Base-by-base conservation (phyloP, 2,113 vertebrate species). In the Dryoscopus gambensis region DNA sequence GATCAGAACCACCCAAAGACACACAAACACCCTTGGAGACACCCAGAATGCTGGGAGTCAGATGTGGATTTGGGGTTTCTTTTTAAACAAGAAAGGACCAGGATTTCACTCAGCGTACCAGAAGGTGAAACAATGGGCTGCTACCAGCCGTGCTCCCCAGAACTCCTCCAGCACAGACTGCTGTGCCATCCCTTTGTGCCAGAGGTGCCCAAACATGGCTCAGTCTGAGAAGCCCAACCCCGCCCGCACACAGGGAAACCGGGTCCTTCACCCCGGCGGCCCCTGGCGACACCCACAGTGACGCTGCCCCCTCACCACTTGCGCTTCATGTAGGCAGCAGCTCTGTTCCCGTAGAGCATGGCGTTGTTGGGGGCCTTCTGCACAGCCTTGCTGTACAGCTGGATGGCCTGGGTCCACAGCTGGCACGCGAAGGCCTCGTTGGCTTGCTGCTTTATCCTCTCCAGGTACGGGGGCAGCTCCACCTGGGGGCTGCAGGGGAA, bases 251-350 rank as follows among this genome's bases (percentile, higher is more conserved):
- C 0, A 40, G 35, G n/a, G 46, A 40, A 49, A 14, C 23, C 42
- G 9, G 31, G 31, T 14, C 52, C 56, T n/a, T 20, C 68, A 25
- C 4, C 35, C 19, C 6, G 28, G 50, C 4, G 46, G 31, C 5
- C n/a, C 50, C 6, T 4, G 7, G 31, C 18, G 3, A 42, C 4
- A 12, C 59, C 53, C 14, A 9, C 16, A 31, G 35, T 3, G 52
- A 3, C 47, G 7, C 69, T 16, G 40, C 11, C 62, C 53, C 88
- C 98, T 91, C 88, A 99, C 99, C 99, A 99, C 94, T 99, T 99
- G 97, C 99, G 99, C 74, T 99, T 99, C 99, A 99, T 99, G 97
- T 99, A 99, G 81, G 99, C 99, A 11, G 99, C 99, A 3, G 99
- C 99, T 47, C 99, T 98, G 98, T 99, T 99, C 47, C 99, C 99